Evolutionary conservation across 2,797 vertebrate genomes (phyloP), one percentile per base, ranked within the genome.

Genomic region (Sebastiscus tertius): DNA sequence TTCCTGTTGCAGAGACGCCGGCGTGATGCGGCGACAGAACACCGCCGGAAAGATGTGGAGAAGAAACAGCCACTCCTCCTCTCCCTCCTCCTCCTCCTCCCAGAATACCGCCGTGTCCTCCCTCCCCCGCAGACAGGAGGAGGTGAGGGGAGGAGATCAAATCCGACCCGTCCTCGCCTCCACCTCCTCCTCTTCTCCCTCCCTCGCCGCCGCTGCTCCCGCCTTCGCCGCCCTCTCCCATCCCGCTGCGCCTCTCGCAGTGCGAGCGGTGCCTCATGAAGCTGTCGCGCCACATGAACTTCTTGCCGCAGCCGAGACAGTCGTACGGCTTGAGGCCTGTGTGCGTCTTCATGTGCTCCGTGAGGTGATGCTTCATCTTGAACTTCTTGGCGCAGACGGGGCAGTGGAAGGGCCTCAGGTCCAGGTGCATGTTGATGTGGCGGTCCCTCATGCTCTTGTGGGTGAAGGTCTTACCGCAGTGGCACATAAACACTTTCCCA

Each of bases 231-330:
- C 72, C 24, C 54, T 89, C 90, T 5, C 59, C 87, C 56, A 29
- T 64, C 59, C 58, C 90, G 72, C 78, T 61, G n/a, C 64, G 90
- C n/a, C 97, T 93, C 85, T 98, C 97, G 31, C 98, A 99, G 90
- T 98, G 97, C 0, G 96, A 96, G 11, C 96, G 96, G 89, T 99
- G 98, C 18, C 97, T 92, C 96, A 98, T 96, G 95, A 98, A 99
- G 92, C 97, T 98, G 95, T 98, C 98, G 1, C 98, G 92, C 98
- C 98, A 99, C 98, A 99, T 99, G 94, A 99, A 99, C 91, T 98
- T 98, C 93, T 97, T 97, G 71, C 96, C 96, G 13, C 98, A 99
- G 88, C 95, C 92, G 10, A 94, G 85, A 88, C 98, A 99, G 94
- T 97, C 96, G 66, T 98, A 98, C 8, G 97, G 98, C 78, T 98